A percentile compares a stretch with the other conserved stretches of the same genome.
phyloP scores from a whole-genome alignment of 2,113 vertebrate genomes.

The Rynchops niger region DNA sequence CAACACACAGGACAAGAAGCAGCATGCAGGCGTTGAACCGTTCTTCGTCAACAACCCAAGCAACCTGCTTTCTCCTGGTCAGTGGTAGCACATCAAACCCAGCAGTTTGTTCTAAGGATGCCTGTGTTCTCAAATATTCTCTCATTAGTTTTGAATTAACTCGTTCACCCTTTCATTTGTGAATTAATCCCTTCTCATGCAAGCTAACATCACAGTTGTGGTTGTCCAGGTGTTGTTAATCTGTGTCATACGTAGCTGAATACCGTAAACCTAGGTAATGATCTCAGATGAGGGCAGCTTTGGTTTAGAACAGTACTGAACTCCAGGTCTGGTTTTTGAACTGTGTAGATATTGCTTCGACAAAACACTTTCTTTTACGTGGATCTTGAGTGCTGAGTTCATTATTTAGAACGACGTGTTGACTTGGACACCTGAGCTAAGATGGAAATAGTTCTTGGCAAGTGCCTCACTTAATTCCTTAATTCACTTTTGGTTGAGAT shows the following conservation, averaged over 20 bases:
- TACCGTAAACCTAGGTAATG: not conserved
- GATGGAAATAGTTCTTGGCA: not conserved
- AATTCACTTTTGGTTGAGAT: not conserved
- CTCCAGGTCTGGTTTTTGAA: not conserved
- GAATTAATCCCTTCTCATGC: constrained; percentile 35
- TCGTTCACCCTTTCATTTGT: constrained; percentile 26
- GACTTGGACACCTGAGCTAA: constrained; percentile 1
- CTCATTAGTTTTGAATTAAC: constrained; percentile 42
- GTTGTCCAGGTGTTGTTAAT: not conserved
- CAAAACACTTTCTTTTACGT: constrained; percentile 5
- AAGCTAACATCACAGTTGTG: not conserved
- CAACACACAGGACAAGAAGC: not conserved
- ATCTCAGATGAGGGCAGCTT: not conserved
- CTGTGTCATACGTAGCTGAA: not conserved
- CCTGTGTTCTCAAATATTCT: not conserved
- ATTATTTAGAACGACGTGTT: not conserved
- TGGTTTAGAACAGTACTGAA: not conserved
- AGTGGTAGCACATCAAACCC: not conserved
- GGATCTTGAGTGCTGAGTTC: not conserved
- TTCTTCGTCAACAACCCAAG: not conserved
- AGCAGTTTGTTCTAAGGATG: not conserved
- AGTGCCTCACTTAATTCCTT: not conserved
- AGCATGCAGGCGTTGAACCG: not conserved
- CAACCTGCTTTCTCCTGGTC: not conserved
- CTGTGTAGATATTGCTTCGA: not conserved